Percentiles rank a stretch among this genome's conserved stretches.
Evolutionary conservation across 2,113 vertebrate species (phyloP).

Genomic region (Lasiurus cinereus): DNA sequence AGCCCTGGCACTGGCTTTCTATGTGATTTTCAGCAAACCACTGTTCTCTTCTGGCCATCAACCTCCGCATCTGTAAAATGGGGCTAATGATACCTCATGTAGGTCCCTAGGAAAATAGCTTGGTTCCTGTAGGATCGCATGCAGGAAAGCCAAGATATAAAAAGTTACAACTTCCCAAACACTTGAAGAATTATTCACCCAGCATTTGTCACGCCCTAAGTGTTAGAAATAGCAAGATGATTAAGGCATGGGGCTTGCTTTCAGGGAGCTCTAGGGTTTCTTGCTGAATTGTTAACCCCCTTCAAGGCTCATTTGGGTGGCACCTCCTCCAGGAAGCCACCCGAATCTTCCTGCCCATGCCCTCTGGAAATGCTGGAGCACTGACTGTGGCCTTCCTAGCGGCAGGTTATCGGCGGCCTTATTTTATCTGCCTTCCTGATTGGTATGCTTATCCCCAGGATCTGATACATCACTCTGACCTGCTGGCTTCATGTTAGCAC

Average conservation of each 20-base stretch:
- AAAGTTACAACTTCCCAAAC: constrained; percentile 72
- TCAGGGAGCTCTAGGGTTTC: constrained; percentile 55
- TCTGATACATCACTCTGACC: neutral
- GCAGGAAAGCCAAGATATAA: constrained; percentile 72
- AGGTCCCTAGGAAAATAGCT: neutral
- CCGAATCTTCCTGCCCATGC: neutral
- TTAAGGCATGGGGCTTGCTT: constrained; percentile 69
- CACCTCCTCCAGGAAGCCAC: constrained; percentile 20
- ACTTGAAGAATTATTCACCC: constrained; percentile 69
- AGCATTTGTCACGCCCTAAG: constrained; percentile 67
- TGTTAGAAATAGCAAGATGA: constrained; percentile 76
- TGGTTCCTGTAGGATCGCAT: constrained; percentile 23
- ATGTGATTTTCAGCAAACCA: neutral
- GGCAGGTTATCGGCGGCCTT: neutral
- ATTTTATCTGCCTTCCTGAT: neutral
- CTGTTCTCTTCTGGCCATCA: neutral
- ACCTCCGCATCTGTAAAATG: constrained; percentile 19
- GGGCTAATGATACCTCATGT: neutral
- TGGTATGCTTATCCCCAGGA: neutral
- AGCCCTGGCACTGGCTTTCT: neutral
- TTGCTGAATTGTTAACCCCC: neutral
- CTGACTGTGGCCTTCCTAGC: neutral
- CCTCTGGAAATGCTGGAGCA: neutral
- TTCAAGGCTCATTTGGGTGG: neutral
- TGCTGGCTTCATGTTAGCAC: neutral